Conservation (phyloP, 2,797 vertebrate species). For the Capromys pilorides region DNA sequence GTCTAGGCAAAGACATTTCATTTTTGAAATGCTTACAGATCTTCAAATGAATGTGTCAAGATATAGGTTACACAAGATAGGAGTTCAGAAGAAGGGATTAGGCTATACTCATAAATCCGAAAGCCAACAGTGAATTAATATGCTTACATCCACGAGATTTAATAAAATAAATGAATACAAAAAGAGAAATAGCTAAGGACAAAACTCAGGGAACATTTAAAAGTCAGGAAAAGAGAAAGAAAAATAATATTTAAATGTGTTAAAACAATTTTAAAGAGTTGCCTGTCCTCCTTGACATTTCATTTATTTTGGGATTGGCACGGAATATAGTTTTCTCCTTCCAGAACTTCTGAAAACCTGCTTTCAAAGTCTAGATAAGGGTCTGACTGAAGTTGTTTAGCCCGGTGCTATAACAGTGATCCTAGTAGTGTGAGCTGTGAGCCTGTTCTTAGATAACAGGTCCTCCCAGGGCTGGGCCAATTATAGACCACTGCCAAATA, state of each 20-base stretch:
- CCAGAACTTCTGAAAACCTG: slow-evolving; percentile 2
- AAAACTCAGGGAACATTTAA: slow-evolving; percentile 40
- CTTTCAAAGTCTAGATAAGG: neutral
- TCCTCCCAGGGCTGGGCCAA: neutral
- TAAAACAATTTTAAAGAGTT: slow-evolving; percentile 40
- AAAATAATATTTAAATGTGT: slow-evolving; percentile 35
- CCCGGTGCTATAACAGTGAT: neutral
- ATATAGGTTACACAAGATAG: neutral
- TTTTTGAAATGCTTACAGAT: slow-evolving; percentile 6
- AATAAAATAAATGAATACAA: slow-evolving; percentile 10
- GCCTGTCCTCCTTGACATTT: neutral
- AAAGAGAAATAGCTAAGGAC: slow-evolving; percentile 33
- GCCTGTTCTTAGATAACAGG: neutral
- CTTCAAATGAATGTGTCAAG: neutral
- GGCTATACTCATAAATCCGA: neutral
- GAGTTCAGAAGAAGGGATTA: neutral
- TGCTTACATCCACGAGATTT: neutral
- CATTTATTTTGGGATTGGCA: slow-evolving; percentile 40
- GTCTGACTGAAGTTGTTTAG: neutral
- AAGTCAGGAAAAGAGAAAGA: slow-evolving; percentile 17
- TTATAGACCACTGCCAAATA: neutral
- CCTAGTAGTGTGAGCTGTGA: neutral
- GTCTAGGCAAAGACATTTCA: neutral
- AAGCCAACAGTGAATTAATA: slow-evolving; percentile 23
- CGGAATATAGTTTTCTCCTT: neutral